These are phyloP conservation scores for Loripinus fragilis DNA, from an alignment of 2,888 invertebrate genomes.

Conservation along the genomic window DNA sequence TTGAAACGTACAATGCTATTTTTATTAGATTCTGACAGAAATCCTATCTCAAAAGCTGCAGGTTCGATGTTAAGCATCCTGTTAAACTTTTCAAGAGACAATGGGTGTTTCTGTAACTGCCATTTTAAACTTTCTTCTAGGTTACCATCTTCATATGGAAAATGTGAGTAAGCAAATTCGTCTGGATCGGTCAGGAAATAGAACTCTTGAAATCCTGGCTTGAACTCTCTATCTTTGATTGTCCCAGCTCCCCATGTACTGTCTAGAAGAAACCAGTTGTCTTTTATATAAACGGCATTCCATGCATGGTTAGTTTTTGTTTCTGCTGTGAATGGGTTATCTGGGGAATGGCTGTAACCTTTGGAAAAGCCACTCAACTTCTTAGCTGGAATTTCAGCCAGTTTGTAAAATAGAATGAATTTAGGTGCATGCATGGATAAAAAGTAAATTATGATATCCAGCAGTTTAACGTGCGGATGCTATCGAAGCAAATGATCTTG, in stretches of 20 bases:
- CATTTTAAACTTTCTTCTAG: slow-evolving; percentile 31
- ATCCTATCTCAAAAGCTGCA: slow-evolving; percentile 27
- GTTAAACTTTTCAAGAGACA: slow-evolving; percentile 42
- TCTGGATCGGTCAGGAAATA: slow-evolving; percentile 53
- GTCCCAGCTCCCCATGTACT: slow-evolving; percentile 61
- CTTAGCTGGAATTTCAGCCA: slow-evolving; percentile 42
- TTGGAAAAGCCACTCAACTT: slow-evolving; percentile 54
- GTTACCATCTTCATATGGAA: slow-evolving; percentile 29
- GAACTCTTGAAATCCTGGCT: slow-evolving; percentile 37
- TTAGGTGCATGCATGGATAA: too few species aligned
- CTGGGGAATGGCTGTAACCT: slow-evolving; percentile 45
- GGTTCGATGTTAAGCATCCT: slow-evolving; percentile 22
- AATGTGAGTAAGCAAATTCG: slow-evolving; percentile 34
- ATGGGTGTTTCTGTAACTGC: slow-evolving; percentile 40
- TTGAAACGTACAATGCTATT: slow-evolving; percentile 22
- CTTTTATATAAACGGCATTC: slow-evolving; percentile 52
- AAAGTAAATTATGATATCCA: too few species aligned
- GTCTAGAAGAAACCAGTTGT: slow-evolving; percentile 55
- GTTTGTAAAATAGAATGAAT: slow-evolving; percentile 30
- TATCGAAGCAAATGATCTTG: too few species aligned
- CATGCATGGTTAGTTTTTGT: slow-evolving; percentile 54
- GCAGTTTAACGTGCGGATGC: too few species aligned
- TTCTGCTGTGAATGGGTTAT: slow-evolving; percentile 28
- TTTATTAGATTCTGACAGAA: slow-evolving; percentile 26
- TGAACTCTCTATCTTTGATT: slow-evolving; percentile 29